Evolutionary conservation across 2,113 vertebrate genomes (phyloP).

Genomic region (Diadophis punctatus): DNA sequence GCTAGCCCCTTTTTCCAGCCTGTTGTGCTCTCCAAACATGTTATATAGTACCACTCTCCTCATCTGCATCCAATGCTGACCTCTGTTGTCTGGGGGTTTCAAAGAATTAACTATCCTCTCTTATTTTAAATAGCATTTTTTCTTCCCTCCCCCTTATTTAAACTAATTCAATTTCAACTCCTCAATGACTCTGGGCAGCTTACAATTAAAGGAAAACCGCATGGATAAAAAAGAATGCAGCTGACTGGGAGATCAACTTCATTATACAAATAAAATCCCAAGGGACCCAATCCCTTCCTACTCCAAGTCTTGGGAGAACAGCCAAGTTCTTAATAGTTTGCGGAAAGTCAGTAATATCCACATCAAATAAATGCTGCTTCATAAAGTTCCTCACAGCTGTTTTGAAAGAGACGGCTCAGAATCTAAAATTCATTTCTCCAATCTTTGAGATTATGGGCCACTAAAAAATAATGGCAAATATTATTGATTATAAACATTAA

Average conservation of each 20-base stretch:
- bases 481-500: neutral
- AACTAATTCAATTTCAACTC: neutral
- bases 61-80: neutral
- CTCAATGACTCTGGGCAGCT: neutral
- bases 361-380: neutral
- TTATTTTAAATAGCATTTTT: neutral
- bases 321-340: neutral
- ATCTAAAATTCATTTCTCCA: neutral
- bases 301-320: neutral
- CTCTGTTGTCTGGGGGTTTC: neutral
- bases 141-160: neutral
- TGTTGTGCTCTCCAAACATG: neutral
- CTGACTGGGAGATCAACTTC: neutral
- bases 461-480: neutral
- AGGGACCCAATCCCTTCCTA: neutral
- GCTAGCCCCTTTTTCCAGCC: neutral
- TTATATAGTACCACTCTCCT: neutral
- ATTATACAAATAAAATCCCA: neutral
- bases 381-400: neutral
- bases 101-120: neutral
- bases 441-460: neutral
- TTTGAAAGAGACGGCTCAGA: neutral
- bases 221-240: neutral
- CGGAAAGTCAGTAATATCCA: neutral
- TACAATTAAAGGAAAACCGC: neutral